Conservation (phyloP, 2,888 invertebrate species). For the Neoaliturus tenellus region DNA sequence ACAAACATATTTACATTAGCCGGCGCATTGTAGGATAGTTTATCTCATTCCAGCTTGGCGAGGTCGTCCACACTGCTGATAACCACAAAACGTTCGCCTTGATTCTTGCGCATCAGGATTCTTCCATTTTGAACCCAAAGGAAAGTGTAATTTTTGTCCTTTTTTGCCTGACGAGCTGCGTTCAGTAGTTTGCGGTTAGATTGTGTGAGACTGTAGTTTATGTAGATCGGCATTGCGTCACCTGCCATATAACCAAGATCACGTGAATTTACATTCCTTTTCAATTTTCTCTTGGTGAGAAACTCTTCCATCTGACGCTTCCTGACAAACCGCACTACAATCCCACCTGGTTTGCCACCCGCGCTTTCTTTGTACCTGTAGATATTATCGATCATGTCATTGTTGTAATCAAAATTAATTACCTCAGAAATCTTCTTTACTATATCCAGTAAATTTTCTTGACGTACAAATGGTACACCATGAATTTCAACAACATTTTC, state of each 20-base stretch:
- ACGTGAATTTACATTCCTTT: constrained; percentile 10
- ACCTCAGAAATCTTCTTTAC: too few species aligned
- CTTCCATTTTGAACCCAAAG: constrained; percentile 42
- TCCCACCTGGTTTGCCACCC: too few species aligned
- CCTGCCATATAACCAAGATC: constrained; percentile 14
- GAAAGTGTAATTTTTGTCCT: constrained; percentile 26
- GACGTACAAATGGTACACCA: too few species aligned
- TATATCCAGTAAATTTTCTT: too few species aligned
- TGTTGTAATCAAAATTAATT: too few species aligned
- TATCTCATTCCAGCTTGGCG: background rate
- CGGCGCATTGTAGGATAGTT: background rate
- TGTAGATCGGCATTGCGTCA: background rate
- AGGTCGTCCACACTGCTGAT: background rate
- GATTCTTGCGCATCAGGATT: constrained; percentile 19
- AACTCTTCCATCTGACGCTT: too few species aligned
- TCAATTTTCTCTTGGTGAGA: too few species aligned
- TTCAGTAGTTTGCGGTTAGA: background rate
- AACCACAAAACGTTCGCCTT: background rate
- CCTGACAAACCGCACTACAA: too few species aligned
- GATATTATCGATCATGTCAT: too few species aligned
- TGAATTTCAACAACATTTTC: too few species aligned
- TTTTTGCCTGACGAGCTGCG: constrained; percentile 1
- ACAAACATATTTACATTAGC: too few species aligned
- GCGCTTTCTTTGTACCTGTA: too few species aligned
- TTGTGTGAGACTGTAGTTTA: constrained; percentile 29